phyloP scores from a whole-genome alignment of 2,888 invertebrate genomes.

The Lasioglossum calceatum region DNA sequence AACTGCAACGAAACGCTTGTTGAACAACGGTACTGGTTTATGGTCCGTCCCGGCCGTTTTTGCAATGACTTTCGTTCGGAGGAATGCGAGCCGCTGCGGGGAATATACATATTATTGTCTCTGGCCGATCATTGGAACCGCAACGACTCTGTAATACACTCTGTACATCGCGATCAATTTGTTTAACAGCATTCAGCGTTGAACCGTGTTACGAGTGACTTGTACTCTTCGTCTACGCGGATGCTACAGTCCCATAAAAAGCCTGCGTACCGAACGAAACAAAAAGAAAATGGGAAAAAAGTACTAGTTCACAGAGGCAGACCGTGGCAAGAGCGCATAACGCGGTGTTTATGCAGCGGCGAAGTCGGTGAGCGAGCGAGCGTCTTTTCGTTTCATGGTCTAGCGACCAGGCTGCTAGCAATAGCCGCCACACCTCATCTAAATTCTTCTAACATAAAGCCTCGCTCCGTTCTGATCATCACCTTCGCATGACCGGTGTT shows the following conservation, averaged over 20 bases:
- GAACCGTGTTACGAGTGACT: background rate
- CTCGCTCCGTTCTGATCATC: slow-evolving; percentile 44
- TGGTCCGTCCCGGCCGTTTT: slow-evolving; percentile 37
- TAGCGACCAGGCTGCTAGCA: slow-evolving; percentile 65
- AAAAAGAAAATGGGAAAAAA: slow-evolving; percentile 30
- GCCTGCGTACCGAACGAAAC: background rate
- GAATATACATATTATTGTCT: slow-evolving; percentile 9
- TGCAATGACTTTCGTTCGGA: slow-evolving; percentile 39
- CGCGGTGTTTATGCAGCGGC: slow-evolving; percentile 69
- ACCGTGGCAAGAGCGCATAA: slow-evolving; percentile 72
- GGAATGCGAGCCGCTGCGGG: slow-evolving; percentile 29
- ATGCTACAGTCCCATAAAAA: slow-evolving; percentile 35
- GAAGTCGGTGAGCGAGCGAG: slow-evolving; percentile 66
- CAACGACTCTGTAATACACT: background rate
- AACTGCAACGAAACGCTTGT: slow-evolving; percentile 15
- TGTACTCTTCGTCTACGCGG: background rate
- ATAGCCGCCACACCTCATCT: slow-evolving; percentile 77
- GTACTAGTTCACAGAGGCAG: slow-evolving; percentile 6
- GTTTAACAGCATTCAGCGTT: background rate
- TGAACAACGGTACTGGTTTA: slow-evolving; percentile 24
- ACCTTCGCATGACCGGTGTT: slow-evolving; percentile 37
- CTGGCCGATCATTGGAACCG: background rate
- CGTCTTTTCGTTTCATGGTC: slow-evolving; percentile 79
- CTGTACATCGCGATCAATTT: background rate
- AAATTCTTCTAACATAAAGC: slow-evolving; percentile 67